Base-by-base conservation (phyloP, 2,113 vertebrate species). In the Geococcyx californianus region DNA sequence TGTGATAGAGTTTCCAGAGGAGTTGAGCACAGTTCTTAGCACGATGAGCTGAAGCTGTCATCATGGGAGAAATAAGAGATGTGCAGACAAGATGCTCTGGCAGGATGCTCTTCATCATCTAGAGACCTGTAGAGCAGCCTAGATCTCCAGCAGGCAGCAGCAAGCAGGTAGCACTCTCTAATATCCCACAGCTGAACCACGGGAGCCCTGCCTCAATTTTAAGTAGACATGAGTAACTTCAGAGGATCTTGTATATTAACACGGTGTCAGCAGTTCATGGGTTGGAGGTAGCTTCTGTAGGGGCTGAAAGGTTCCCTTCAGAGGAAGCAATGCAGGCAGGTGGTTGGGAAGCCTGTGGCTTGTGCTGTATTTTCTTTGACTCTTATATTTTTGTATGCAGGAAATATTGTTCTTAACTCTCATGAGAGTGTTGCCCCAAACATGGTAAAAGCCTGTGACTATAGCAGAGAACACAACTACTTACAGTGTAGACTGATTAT, bases 341-440 rank as follows among this genome's bases (percentile, higher is more conserved):
- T 31, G 1, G 1, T 23, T 51, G 25, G 38, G 33, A 77, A 63
- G n/a, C 23, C 29, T 58, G 68, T 4, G 3, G 7, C 42, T 86
- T 0, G 0, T 49, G 11, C 12, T 17, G 6, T 44, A 6, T 3
- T 36, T 87, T 36, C 64, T 6, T 42, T 89, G 45, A 49, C 15
- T 73, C 7, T 26, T 44, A 4, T 47, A 19, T 42, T 18, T 60
- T 28, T n/a, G 10, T n/a, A 24, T 12, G 14, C 54, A 51, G 33
- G 75, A 89, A 80, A 66, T 25, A 31, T 31, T 60, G 23, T 7
- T 70, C 66, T 67, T 28, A 72, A 38, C 29, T 70, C 7, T 63
- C 21, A 21, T 49, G 12, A 29, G 17, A n/a, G 3, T 16, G n/a
- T 69, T 86, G 28, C 25, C 31, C 76, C 60, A 77, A 69, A 54